These are phyloP conservation scores for Hemiscyllium ocellatum DNA, from an alignment of 2,113 vertebrate species.

Conservation along the genomic window DNA sequence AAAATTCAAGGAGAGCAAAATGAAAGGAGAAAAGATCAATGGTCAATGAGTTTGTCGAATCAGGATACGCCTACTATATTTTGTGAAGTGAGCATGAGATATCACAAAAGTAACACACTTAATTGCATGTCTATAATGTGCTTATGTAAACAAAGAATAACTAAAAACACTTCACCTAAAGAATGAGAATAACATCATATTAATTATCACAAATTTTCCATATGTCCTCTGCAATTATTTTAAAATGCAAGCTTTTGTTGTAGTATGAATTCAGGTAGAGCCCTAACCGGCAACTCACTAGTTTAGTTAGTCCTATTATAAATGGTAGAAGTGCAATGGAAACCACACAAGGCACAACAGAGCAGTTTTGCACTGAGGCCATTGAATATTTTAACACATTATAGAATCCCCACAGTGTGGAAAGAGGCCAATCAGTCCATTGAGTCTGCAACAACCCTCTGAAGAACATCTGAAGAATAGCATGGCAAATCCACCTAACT, in stretches of 20 bases:
- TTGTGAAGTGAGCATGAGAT: background rate
- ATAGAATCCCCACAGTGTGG: background rate
- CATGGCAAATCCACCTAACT: too few species aligned
- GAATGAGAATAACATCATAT: background rate
- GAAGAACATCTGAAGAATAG: too few species aligned
- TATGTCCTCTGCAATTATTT: background rate
- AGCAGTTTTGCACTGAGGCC: background rate
- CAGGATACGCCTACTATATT: background rate
- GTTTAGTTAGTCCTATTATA: background rate
- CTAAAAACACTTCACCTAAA: background rate
- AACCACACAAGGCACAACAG: background rate
- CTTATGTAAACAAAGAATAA: background rate
- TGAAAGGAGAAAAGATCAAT: background rate
- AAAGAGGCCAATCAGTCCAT: too few species aligned
- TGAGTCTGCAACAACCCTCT: too few species aligned
- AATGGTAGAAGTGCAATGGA: background rate
- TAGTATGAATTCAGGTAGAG: background rate
- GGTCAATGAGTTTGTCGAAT: background rate
- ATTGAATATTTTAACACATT: background rate
- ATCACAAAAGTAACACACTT: background rate
- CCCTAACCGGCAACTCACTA: background rate
- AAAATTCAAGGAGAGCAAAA: background rate
- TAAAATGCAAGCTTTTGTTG: background rate
- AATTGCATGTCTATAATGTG: background rate
- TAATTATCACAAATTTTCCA: background rate